phyloP scores from a whole-genome alignment of 2,113 vertebrate species.

The Suncus etruscus region DNA sequence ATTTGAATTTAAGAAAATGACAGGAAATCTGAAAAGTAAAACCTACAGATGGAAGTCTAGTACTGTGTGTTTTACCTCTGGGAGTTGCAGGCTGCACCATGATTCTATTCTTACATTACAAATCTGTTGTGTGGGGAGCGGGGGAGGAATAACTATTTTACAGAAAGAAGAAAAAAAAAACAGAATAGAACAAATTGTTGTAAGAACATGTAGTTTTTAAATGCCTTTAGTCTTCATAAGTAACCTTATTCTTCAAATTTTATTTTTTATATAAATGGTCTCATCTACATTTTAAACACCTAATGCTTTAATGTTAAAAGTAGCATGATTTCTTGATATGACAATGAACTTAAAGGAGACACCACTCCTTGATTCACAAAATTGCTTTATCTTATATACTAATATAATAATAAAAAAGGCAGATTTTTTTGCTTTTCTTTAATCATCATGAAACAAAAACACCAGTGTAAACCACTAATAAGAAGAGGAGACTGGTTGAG shows the following conservation, averaged over 20 bases:
- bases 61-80: conserved; percentile 89
- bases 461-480: conserved; percentile 78
- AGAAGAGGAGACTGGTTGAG: conserved; percentile 63
- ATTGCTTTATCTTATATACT: conserved; percentile 31
- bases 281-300: conserved; percentile 62
- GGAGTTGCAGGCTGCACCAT: conserved; percentile 87
- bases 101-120: conserved; percentile 90
- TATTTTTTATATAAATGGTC: conserved; percentile 53
- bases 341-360: conserved; percentile 69
- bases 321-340: conserved; percentile 54
- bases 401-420: conserved; percentile 72
- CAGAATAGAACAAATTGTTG: conserved; percentile 87
- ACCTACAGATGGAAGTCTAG: conserved; percentile 89
- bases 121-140: conserved; percentile 89
- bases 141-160: conserved; percentile 88
- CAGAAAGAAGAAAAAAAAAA: conserved; percentile 76
- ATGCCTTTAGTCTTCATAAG: conserved; percentile 80
- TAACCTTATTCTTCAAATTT: conserved; percentile 76
- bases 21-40: conserved; percentile 84
- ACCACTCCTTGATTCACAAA: conserved; percentile 62
- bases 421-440: conserved; percentile 32
- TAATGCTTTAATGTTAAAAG: neutral
- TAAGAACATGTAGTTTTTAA: conserved; percentile 87
- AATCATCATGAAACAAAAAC: conserved; percentile 75
- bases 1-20: conserved; percentile 85